These are phyloP conservation scores for Hartigia nigra DNA, from an alignment of 2,888 invertebrate genomes.

Conservation along the genomic window DNA sequence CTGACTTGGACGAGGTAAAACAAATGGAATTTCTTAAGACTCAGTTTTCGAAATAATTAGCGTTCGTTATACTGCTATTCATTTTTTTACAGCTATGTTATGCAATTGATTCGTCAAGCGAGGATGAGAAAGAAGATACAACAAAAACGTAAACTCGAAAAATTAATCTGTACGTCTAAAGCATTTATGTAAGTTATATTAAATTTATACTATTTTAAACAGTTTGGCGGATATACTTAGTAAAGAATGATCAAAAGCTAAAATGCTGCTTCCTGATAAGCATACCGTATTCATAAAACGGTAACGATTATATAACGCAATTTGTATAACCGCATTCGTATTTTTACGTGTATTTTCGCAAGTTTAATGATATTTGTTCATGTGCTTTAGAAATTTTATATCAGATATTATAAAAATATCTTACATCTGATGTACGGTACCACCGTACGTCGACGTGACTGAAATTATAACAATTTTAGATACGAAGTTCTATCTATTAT, in stretches of 20 bases:
- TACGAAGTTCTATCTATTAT: background rate
- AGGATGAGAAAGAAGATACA: slow-evolving; percentile 41
- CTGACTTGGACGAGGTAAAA: slow-evolving; percentile 59
- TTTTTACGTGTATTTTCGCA: background rate
- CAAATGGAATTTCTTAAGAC: background rate
- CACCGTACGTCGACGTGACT: background rate
- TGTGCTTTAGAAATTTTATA: background rate
- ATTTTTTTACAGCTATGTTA: slow-evolving; percentile 54
- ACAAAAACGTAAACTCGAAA: background rate
- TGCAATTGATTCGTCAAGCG: slow-evolving; percentile 52
- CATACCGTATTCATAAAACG: background rate
- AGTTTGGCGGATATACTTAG: background rate
- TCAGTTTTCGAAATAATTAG: background rate
- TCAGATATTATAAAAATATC: background rate
- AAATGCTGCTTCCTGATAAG: background rate
- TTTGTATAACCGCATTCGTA: background rate
- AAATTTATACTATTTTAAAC: background rate
- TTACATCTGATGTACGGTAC: background rate
- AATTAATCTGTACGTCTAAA: background rate
- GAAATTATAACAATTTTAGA: background rate
- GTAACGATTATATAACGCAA: background rate
- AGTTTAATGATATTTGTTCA: background rate
- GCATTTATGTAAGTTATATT: background rate
- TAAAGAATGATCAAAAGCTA: background rate
- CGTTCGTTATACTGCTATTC: background rate